These are phyloP conservation scores for Ecliptopera silaceata DNA, from an alignment of 2,888 invertebrate genomes.

Conservation along the genomic window DNA sequence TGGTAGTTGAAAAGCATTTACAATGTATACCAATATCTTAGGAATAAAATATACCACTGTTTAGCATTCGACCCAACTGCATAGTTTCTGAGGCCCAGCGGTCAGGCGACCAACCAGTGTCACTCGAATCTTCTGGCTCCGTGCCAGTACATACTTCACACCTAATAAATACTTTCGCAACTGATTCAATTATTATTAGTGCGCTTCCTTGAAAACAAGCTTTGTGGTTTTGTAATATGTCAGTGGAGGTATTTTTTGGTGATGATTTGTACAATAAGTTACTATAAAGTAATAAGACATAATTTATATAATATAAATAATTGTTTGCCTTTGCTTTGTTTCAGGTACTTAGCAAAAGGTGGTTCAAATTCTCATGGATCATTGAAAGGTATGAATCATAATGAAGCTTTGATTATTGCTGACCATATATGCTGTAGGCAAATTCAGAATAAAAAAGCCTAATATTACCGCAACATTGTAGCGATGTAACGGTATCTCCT, in stretches of 20 bases:
- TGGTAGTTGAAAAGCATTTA: no score
- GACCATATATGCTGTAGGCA: no score
- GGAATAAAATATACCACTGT: not conserved
- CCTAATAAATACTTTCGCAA: slow-evolving; percentile 21
- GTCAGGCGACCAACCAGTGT: slow-evolving; percentile 37
- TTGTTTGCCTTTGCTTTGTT: not conserved
- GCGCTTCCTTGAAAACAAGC: not conserved
- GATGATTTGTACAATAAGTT: no score
- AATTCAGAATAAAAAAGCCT: no score
- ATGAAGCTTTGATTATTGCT: no score
- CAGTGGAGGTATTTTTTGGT: no score
- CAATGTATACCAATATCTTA: not conserved
- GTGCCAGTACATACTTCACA: slow-evolving; percentile 35
- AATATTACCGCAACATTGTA: no score
- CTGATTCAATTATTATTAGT: slow-evolving; percentile 8
- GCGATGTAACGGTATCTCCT: no score
- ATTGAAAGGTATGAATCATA: slow-evolving; percentile 12
- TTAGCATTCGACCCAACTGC: slow-evolving; percentile 5
- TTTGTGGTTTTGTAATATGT: not conserved
- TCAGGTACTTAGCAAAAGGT: slow-evolving; percentile 1
- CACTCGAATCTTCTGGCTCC: slow-evolving; percentile 42
- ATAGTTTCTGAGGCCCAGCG: slow-evolving; percentile 18
- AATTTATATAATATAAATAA: not conserved
- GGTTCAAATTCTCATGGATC: not conserved
- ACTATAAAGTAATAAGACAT: not conserved